A percentile compares a stretch with the other conserved stretches of the same genome.
Evolutionary conservation across 1,140 invertebrate species (phyloP).

Genomic region (Zeugodacus cucurbitae): DNA sequence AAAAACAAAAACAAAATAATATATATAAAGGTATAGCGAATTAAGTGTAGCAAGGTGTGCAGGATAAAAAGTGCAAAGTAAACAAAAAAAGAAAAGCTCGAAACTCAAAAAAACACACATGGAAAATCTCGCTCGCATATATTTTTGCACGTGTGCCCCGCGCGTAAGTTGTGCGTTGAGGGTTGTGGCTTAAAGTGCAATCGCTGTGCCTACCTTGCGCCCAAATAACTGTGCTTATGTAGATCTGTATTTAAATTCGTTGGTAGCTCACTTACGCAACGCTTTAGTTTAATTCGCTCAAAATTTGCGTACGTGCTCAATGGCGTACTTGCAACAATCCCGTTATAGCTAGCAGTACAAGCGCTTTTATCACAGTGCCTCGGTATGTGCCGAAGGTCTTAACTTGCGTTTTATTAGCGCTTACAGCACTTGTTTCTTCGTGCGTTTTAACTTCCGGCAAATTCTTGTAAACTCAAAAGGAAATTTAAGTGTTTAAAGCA

Average conservation of each 20-base stretch:
- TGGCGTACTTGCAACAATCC: background rate
- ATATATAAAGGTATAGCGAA: background rate
- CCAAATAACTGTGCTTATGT: background rate
- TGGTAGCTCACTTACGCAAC: background rate
- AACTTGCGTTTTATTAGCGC: background rate
- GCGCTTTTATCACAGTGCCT: background rate
- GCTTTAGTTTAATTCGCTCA: slow-evolving; percentile 22
- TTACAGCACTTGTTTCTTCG: background rate
- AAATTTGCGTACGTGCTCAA: background rate
- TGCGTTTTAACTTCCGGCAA: too few species aligned
- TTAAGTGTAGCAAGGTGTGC: background rate
- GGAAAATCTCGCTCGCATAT: background rate
- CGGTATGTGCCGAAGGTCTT: too few species aligned
- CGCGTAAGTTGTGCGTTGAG: too few species aligned
- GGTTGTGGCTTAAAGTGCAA: background rate
- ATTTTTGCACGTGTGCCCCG: background rate
- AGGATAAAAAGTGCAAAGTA: background rate
- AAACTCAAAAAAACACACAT: background rate
- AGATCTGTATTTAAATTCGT: background rate
- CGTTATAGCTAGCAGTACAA: background rate
- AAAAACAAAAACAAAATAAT: background rate
- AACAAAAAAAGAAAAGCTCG: background rate
- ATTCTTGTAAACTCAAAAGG: too few species aligned
- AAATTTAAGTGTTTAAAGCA: background rate
- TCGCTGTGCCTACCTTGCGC: background rate